These are phyloP conservation scores for Varanus salvator DNA, from an alignment of 2,113 vertebrate genomes.

Conservation along the genomic window DNA sequence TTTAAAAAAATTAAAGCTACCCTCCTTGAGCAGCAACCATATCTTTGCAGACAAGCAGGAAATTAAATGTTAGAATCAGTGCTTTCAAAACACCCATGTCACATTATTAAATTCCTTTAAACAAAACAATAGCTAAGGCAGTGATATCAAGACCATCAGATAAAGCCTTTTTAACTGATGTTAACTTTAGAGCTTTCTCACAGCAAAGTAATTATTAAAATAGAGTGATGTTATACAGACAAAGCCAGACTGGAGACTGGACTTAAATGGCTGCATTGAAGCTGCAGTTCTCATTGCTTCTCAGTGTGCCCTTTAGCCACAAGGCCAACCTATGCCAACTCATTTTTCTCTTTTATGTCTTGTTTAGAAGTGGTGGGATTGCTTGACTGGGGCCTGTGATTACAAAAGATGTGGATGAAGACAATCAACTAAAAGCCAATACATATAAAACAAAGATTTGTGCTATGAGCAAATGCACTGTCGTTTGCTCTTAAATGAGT, in stretches of 20 bases:
- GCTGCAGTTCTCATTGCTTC: not conserved
- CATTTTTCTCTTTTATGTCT: not conserved
- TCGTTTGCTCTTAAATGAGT: not conserved
- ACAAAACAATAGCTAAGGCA: not conserved
- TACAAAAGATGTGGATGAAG: not conserved
- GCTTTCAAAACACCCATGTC: not conserved
- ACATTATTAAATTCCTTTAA: constrained; percentile 19
- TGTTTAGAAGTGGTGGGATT: not conserved
- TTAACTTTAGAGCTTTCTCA: not conserved
- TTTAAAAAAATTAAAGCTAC: not conserved
- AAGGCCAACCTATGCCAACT: not conserved
- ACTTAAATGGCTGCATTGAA: not conserved
- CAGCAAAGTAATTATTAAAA: constrained; percentile 5
- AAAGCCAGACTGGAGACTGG: not conserved
- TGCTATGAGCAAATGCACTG: not conserved
- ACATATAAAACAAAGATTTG: not conserved
- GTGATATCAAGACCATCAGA: not conserved
- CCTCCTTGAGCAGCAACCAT: not conserved
- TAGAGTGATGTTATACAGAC: not conserved
- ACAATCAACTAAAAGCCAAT: not conserved
- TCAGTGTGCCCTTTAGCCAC: not conserved
- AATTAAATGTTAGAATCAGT: constrained; percentile 22
- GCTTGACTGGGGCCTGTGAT: not conserved
- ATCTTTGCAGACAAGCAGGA: constrained; percentile 11
- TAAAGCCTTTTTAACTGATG: constrained; percentile 7